phyloP scores from a whole-genome alignment of 2,888 invertebrate species.

The Serrognathus titanus region DNA sequence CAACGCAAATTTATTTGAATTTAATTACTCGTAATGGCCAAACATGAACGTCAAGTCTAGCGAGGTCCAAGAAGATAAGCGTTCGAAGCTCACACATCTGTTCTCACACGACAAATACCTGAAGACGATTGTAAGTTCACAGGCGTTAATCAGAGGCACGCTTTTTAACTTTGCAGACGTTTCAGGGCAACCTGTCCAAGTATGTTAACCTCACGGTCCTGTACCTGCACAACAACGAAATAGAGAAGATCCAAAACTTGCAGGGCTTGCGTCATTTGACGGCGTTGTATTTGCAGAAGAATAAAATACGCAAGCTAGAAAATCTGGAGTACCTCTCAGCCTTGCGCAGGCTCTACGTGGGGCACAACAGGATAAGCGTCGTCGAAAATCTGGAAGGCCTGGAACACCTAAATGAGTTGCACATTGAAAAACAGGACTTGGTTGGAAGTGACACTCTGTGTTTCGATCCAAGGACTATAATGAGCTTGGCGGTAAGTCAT shows the following conservation, averaged over 20 bases:
- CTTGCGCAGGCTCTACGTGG: slow-evolving; percentile 74
- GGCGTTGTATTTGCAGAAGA: slow-evolving; percentile 76
- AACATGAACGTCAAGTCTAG: too few species aligned
- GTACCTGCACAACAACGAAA: slow-evolving; percentile 62
- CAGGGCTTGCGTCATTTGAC: slow-evolving; percentile 54
- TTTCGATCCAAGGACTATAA: slow-evolving; percentile 63
- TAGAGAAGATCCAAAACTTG: slow-evolving; percentile 57
- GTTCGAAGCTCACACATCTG: slow-evolving; percentile 47
- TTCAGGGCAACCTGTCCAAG: slow-evolving; percentile 42
- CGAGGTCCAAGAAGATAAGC: too few species aligned
- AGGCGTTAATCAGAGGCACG: not conserved
- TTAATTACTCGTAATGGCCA: too few species aligned
- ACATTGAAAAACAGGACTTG: slow-evolving; percentile 65
- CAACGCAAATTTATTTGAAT: too few species aligned
- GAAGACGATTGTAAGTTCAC: slow-evolving; percentile 55
- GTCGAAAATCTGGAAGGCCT: slow-evolving; percentile 66
- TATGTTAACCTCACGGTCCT: slow-evolving; percentile 57
- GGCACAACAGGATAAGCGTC: slow-evolving; percentile 65
- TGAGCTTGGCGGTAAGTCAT: slow-evolving; percentile 56
- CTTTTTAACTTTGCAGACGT: not conserved
- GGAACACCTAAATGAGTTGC: slow-evolving; percentile 60
- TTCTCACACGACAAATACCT: slow-evolving; percentile 60
- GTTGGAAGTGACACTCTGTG: slow-evolving; percentile 57
- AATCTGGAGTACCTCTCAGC: slow-evolving; percentile 64
- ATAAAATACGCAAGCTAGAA: slow-evolving; percentile 70